Evolutionary conservation across 2,797 vertebrate genomes (phyloP), one percentile per base, ranked within the genome.

Genomic region (Neopelma chrysocephalum): DNA sequence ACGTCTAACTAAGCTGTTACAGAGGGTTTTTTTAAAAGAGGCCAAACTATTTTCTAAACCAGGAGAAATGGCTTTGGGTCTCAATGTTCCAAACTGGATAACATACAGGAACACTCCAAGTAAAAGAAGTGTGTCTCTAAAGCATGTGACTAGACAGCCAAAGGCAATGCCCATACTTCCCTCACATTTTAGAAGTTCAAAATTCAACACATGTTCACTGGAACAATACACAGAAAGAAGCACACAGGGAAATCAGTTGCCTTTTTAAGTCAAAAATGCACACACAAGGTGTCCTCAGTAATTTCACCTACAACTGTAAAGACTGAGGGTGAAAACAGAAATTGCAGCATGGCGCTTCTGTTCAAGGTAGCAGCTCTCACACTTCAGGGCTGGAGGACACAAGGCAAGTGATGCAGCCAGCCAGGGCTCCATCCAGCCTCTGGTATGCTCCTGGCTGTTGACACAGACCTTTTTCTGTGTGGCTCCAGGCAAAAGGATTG

Each of bases 61-160:
- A 10, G 9, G 7, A 80, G 34, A 54, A 87, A 83, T 6, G 9
- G 40, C 31, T 77, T 72, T n/a, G 20, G 27, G 23, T 50, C 8
- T 26, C n/a, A 22, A 4, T 1, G 8, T 10, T 72, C 22, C 15
- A 8, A 75, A 89, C 40, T 0, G 0, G 56, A 40, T 36, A 29
- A 34, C 6, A 13, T 16, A 50, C 26, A 50, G 48, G 32, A 82
- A 57, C 25, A 23, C 32, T 16, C 15, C 56, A 31, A 3, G 10
- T 10, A 31, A 5, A 31, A 7, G 1, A 83, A 31, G 26, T 8
- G 26, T 0, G 3, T 10, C 68, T 32, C 53, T 36, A 22, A 29
- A 78, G 27, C 2, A 26, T 1, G 16, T 29, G 17, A 23, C 29
- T 15, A 6, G 8, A 57, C 53, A 86, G 8, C 43, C 38, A 76